Conservation (phyloP, 2,888 invertebrate species). For the Anthophora plumipes region DNA sequence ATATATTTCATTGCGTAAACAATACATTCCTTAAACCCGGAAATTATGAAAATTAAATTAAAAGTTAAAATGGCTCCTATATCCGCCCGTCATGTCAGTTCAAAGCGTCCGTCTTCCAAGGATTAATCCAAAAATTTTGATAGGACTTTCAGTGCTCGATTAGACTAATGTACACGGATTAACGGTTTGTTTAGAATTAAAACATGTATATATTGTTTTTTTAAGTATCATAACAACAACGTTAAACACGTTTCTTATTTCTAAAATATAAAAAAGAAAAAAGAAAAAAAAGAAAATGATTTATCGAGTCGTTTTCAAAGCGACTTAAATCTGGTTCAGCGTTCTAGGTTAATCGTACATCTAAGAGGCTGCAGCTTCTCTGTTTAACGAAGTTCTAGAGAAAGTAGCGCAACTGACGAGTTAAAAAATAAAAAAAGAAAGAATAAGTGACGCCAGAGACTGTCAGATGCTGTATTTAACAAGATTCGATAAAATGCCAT, state of each 20-base stretch:
- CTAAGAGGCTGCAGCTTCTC: background rate
- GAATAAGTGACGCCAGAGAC: background rate
- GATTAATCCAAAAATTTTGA: constrained; percentile 41
- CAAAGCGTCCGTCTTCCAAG: too few relatives aligned
- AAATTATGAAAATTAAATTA: too few relatives aligned
- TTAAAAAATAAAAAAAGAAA: background rate
- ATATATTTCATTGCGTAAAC: too few relatives aligned
- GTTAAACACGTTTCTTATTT: too few relatives aligned
- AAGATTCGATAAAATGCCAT: constrained; percentile 12
- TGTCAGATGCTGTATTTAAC: constrained; percentile 14
- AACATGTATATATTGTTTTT: background rate
- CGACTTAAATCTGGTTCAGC: background rate
- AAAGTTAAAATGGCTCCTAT: too few relatives aligned
- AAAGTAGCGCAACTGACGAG: constrained; percentile 20
- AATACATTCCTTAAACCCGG: too few relatives aligned
- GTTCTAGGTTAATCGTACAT: constrained; percentile 23
- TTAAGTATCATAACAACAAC: background rate
- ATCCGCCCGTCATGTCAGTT: too few relatives aligned
- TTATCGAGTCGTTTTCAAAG: background rate
- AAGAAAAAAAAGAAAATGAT: too few relatives aligned
- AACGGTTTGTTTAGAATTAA: too few relatives aligned
- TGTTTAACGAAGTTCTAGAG: constrained; percentile 12
- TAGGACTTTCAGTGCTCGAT: constrained; percentile 17
- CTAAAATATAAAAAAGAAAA: too few relatives aligned
- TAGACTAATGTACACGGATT: too few relatives aligned